Conservation (phyloP, 2,888 invertebrate species). For the Eumacrocentrus americanus region DNA sequence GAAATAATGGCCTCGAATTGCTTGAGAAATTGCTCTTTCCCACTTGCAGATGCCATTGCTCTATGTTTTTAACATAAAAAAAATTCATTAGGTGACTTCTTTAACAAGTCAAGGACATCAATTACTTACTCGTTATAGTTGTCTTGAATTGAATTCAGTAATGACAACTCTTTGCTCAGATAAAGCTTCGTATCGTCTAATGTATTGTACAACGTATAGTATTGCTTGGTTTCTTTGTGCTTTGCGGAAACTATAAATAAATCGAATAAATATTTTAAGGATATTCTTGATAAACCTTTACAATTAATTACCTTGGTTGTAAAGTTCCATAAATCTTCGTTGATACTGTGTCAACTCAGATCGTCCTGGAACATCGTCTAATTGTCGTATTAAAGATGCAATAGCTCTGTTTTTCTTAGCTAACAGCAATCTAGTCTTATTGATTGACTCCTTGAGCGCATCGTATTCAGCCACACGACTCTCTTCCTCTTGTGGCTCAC, state of each 20-base stretch:
- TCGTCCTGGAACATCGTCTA: constrained; percentile 92
- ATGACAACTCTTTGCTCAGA: constrained; percentile 86
- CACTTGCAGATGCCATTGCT: constrained; percentile 80
- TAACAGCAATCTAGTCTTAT: constrained; percentile 69
- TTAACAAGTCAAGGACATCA: no score
- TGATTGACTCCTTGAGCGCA: constrained; percentile 69
- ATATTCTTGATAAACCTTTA: constrained; percentile 3
- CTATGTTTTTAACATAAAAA: constrained; percentile 59
- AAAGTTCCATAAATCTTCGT: constrained; percentile 91
- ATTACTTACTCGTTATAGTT: constrained; percentile 80
- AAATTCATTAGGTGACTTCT: neutral
- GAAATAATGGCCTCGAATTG: constrained; percentile 91
- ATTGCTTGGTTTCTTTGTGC: constrained; percentile 97
- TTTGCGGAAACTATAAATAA: constrained; percentile 79
- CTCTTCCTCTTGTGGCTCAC: constrained; percentile 61
- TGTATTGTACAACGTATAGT: constrained; percentile 94
- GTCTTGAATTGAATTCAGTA: constrained; percentile 88
- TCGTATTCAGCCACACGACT: constrained; percentile 65
- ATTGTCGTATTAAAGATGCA: constrained; percentile 78
- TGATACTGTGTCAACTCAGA: constrained; percentile 96
- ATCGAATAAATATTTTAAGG: no score
- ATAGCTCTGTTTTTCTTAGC: constrained; percentile 83
- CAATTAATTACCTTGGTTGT: constrained; percentile 78
- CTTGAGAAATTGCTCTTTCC: constrained; percentile 86
- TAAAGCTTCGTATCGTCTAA: constrained; percentile 93